These are phyloP conservation scores for Heterohyrax brucei DNA, from an alignment of 2,797 vertebrate genomes.

Conservation along the genomic window DNA sequence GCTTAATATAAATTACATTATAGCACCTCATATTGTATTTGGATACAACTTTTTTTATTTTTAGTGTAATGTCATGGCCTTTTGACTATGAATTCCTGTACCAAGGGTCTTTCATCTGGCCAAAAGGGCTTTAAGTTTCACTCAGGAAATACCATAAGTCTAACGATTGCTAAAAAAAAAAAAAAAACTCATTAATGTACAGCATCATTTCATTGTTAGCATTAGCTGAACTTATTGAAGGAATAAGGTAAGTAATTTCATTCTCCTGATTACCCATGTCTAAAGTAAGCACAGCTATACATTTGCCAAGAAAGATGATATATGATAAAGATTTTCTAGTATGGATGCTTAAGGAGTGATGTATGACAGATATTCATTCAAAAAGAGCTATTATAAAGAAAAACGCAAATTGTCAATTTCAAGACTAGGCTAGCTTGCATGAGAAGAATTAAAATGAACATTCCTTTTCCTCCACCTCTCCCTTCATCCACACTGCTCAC, in stretches of 20 bases:
- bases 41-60: background rate
- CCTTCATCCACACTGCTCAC: background rate
- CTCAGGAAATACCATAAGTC: background rate
- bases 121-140: background rate
- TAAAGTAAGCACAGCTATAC: slow-evolving; percentile 22
- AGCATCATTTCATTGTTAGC: background rate
- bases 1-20: slow-evolving; percentile 22
- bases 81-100: background rate
- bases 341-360: slow-evolving; percentile 37
- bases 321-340: slow-evolving; percentile 27
- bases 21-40: background rate
- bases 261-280: slow-evolving; percentile 15
- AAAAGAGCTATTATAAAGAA: slow-evolving; percentile 1
- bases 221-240: background rate
- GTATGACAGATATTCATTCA: background rate
- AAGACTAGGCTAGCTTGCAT: slow-evolving; percentile 19
- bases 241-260: background rate
- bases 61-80: slow-evolving; percentile 13
- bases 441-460: slow-evolving; percentile 15
- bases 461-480: background rate
- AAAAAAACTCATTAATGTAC: background rate
- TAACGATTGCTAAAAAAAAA: background rate
- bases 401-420: slow-evolving; percentile 15
- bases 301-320: slow-evolving; percentile 34
- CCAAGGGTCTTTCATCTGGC: background rate